Evolutionary conservation across 2,113 vertebrate genomes (phyloP), one percentile per base, ranked within the genome.

Genomic region (Takifugu flavidus): DNA sequence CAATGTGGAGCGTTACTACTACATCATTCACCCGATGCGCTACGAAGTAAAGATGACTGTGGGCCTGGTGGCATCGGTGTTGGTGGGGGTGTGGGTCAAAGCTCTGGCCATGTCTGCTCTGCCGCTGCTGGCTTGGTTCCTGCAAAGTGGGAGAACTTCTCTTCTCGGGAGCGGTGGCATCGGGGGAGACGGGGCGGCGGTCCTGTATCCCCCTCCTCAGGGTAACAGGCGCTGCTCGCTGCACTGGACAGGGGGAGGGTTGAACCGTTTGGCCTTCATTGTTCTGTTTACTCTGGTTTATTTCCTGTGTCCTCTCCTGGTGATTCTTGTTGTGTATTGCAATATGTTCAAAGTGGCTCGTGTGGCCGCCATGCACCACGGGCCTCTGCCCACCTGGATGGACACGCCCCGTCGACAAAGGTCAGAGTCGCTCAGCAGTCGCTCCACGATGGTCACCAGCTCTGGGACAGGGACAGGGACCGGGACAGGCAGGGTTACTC

Each of bases 291-390:
- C 94, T 0, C 60, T 93, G 39, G 93, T 98, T 67, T 99, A 98
- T 84, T 99, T 99, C 84, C 83, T 98, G 46, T 84, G 96, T 77
- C 97, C 97, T 1, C 86, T 98, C 31, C 86, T 96, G 70, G 93
- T 99, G 68, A 98, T 99, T 63, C 88, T 98, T 10, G 94, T 96
- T 69, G 96, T 96, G 29, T 98, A 99, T 88, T 98, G 96, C 86
- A 95, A 94, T 89, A 97, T 99, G 95, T 98, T 99, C 88, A 96
- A 95, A 73, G 97, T 99, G 73, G 97, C 97, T 0, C 92, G 97
- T 1, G 96, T 99, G 46, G 97, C 97, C 0, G 96, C 97, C 79
- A 93, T 98, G 92, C 96, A 98, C 77, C 96, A 93, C 0, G 95
- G 96, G 6, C 97, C 96, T 0, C 88, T 94, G 43, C 96, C 97